Evolutionary conservation across 1,140 invertebrate species (phyloP).

Genomic region (Littorina saxatilis): DNA sequence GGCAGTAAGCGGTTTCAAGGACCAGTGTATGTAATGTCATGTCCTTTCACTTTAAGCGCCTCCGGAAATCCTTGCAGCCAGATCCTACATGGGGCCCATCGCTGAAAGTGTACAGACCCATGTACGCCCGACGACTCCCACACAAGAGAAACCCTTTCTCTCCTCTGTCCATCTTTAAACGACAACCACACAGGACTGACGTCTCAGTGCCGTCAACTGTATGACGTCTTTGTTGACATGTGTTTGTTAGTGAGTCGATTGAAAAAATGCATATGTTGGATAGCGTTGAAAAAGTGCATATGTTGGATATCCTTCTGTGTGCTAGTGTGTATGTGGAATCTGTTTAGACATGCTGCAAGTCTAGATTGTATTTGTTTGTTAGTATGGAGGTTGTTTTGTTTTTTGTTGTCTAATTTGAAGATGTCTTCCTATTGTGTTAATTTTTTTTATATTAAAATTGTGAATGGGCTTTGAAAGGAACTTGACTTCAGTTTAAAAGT

Average conservation of each 20-base stretch:
- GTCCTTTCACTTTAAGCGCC: conserved; percentile 38
- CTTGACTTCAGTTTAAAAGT: too few species aligned
- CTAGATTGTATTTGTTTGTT: too few species aligned
- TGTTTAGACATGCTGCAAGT: too few species aligned
- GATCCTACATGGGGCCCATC: conserved; percentile 47
- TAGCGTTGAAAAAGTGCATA: too few species aligned
- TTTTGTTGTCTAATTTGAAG: too few species aligned
- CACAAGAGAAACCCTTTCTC: neutral
- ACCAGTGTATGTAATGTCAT: neutral
- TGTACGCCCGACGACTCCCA: conserved; percentile 23
- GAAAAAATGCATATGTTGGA: neutral
- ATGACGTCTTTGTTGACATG: neutral
- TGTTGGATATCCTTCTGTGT: neutral
- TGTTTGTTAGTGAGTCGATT: neutral
- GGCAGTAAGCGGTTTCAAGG: too few species aligned
- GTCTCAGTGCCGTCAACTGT: neutral
- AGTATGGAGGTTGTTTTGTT: too few species aligned
- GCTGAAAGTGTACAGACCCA: conserved; percentile 23
- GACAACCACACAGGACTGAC: neutral
- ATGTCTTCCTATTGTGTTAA: too few species aligned
- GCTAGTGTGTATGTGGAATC: neutral
- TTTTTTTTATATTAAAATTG: too few species aligned
- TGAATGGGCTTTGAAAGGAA: too few species aligned
- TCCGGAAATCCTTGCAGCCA: conserved; percentile 40
- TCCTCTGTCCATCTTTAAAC: neutral